These are phyloP conservation scores for Pollenia amentaria DNA, from an alignment of 2,888 invertebrate genomes.

Conservation along the genomic window DNA sequence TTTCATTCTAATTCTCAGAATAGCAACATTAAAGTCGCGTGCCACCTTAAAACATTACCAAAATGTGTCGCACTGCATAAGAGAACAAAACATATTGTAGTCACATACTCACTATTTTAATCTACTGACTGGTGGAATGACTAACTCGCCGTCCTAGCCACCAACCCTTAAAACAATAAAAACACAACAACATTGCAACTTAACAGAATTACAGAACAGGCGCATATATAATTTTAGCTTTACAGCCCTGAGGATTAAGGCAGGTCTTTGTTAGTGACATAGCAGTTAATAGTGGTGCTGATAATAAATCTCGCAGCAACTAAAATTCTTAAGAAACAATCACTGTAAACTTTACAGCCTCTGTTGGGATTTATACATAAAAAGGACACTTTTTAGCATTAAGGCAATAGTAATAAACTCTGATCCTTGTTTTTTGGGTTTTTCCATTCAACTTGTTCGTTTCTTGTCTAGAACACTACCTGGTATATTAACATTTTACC, in stretches of 20 bases:
- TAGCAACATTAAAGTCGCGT: constrained; percentile 48
- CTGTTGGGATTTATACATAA: constrained; percentile 1
- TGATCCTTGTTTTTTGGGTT: constrained; percentile 28
- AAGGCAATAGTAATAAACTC: constrained; percentile 33
- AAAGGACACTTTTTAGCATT: constrained; percentile 35
- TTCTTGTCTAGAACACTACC: constrained; percentile 15
- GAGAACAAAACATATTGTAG: background rate
- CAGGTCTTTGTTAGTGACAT: background rate
- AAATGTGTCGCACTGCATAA: background rate
- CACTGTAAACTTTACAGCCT: constrained; percentile 44
- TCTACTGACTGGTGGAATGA: background rate
- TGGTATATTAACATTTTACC: constrained; percentile 32
- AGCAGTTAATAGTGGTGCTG: constrained; percentile 12
- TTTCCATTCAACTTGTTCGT: constrained; percentile 60
- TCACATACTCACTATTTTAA: background rate
- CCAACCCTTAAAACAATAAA: background rate
- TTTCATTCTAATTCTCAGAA: background rate
- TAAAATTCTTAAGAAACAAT: constrained; percentile 38
- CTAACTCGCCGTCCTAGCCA: background rate
- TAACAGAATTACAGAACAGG: constrained; percentile 18
- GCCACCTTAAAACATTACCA: no score
- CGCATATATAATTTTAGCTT: constrained; percentile 26
- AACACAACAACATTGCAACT: background rate
- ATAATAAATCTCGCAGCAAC: background rate
- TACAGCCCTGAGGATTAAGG: constrained; percentile 46